Base-by-base conservation (phyloP, 2,113 vertebrate species). In the Megaleporinus macrocephalus region DNA sequence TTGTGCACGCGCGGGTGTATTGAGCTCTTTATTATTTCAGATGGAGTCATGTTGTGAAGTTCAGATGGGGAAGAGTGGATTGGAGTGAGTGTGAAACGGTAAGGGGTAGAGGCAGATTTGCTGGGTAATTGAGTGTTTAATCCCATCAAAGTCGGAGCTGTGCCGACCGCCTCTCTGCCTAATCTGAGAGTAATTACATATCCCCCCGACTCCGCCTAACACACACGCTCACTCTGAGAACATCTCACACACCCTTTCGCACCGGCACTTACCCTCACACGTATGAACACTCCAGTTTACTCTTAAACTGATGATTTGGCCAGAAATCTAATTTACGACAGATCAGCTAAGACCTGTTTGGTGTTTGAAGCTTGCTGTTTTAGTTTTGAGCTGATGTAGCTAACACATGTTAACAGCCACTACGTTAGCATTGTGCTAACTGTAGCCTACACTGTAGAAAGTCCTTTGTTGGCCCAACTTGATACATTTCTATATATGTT, bases 161-260 rank as follows among this genome's bases (percentile, higher is more conserved):
- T 89, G 88, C 87, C 41, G 76, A 87, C 85, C 73, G 78, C 88
- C 86, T 88, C 86, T 86, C 63, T 89, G 55, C 81, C 82, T 93
- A 93, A 94, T 92, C 91, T 93, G 84, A 78, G 80, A 86, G 79
- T 92, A 91, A 92, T 92, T 92, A 92, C 87, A 92, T 89, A 93
- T 86, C 72, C 86, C 65, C 24, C 73, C 80, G 88, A 81, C 78
- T 69, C 78, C 55, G 65, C 87, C 78, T 81, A 12, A 84, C 57
- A 66, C 47, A 72, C 84, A 78, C 75, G 78, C 75, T 53, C 69
- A 11, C 41, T 74, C 69, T 73, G 26, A 73, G 30, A 85, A 20
- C 36, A 65, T 75, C 62, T 57, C 84, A 71, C 33, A 78, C 41
- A 82, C 66, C 33, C 33, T 0, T 12, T 29, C 55, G 73, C 65